Evolutionary conservation across 2,888 invertebrate genomes (phyloP), one percentile per base, ranked within the genome.

Genomic region (Gnatocerus cornutus): DNA sequence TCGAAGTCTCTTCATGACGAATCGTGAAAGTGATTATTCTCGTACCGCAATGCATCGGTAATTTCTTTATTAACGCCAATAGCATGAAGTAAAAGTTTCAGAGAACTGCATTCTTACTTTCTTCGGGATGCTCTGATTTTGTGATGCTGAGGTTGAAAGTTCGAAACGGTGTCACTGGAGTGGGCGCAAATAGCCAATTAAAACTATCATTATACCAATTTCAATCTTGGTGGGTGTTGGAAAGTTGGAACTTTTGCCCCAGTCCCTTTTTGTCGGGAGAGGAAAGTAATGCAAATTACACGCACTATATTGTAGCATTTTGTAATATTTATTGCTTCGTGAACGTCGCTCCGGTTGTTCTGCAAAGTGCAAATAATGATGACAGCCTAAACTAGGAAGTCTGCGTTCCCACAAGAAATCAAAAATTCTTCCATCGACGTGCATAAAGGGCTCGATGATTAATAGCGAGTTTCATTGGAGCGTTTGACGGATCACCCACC

Each of bases 1-100:
- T 73, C 52, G 71, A 63, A 50, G 65, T 71, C 73, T 69, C 69
- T 10, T 14, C 59, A 48, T 27, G 48, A 13, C 50, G 21, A 16
- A 33, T 12, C 14, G 67, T 43, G 59, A 68, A 68, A 68, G 66
- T 66, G 39, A 43, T 62, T 62, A 48, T 37, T 43, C 43, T 14
- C 8, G 12, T 62, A 27, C 52, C 41, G 50, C 41, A 50, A 50
- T 55, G 30, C 16, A 52, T 62, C 50, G 43, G 16, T 21, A 45
- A 55, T 52, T 41, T 63, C 52, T 53, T 63, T 53, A 62, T 52
- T 50, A 41, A 52, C 62, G 37, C 62, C 61, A 46, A 61, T 16
- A 46, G 21, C 64, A 46, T 64, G 46, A 64, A 64, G 64, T 64
- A 64, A 64, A 64, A 64, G 64, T 64, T 46, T 48, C 30, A 12